Conservation (phyloP, 1,140 invertebrate species). For the Drosophila dunni region DNA sequence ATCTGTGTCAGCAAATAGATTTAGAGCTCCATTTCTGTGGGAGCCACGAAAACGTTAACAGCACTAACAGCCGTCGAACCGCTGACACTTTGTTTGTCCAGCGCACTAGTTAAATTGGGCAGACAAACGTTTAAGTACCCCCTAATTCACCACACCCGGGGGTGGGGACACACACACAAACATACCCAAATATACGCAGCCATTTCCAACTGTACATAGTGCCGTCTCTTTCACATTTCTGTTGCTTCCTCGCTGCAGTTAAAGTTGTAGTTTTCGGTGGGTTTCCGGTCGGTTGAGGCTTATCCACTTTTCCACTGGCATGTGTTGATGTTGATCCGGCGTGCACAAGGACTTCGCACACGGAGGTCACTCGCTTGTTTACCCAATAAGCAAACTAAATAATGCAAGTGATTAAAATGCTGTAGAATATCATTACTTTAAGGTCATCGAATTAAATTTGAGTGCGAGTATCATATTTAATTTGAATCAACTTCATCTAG, state of each 20-base stretch:
- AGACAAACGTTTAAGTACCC: conserved; percentile 60
- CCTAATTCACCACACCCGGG: neutral
- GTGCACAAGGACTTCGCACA: conserved; percentile 8
- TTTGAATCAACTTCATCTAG: too few relatives aligned
- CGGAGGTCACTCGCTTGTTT: conserved; percentile 39
- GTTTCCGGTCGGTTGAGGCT: conserved; percentile 35
- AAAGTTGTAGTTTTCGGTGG: conserved; percentile 38
- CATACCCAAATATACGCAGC: neutral
- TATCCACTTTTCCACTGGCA: conserved; percentile 17
- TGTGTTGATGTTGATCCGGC: conserved; percentile 40
- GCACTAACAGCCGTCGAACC: neutral
- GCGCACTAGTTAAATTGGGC: conserved; percentile 65
- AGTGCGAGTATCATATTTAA: too few relatives aligned
- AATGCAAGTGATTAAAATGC: conserved; percentile 8
- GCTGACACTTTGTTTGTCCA: conserved; percentile 51
- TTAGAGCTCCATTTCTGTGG: conserved; percentile 63
- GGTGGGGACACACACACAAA: too few relatives aligned
- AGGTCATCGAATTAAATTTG: too few relatives aligned
- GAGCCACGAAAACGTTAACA: conserved; percentile 26
- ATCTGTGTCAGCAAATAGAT: conserved; percentile 56
- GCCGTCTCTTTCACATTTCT: conserved; percentile 7
- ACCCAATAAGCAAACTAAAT: conserved; percentile 25
- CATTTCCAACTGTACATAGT: neutral
- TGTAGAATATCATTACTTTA: neutral
- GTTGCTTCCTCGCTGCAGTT: conserved; percentile 33